Percentiles rank a stretch among this genome's conserved stretches.
These are phyloP conservation scores for Sinocyclocheilus rhinocerous DNA, from an alignment of 2,113 vertebrate species.

Conservation along the genomic window DNA sequence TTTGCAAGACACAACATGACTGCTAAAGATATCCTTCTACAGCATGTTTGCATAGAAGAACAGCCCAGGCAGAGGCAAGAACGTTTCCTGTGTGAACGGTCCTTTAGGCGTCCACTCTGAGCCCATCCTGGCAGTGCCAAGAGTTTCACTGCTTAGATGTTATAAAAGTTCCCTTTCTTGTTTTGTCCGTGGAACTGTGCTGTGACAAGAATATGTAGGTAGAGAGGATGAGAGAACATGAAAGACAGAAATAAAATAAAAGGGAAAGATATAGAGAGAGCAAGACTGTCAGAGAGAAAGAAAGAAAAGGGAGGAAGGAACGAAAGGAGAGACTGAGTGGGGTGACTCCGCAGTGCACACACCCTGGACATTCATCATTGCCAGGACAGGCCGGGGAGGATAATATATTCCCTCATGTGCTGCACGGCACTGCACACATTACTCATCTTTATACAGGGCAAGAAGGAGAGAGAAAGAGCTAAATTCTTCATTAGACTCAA, in stretches of 20 bases:
- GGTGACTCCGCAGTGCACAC: slow-evolving; percentile 48
- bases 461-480: slow-evolving; percentile 19
- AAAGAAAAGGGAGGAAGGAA: slow-evolving; percentile 31
- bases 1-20: too few relatives aligned
- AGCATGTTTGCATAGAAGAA: neutral
- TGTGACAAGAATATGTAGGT: neutral
- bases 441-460: slow-evolving; percentile 50
- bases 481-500: slow-evolving; percentile 49
- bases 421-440: slow-evolving; percentile 52
- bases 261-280: slow-evolving; percentile 15
- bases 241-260: slow-evolving; percentile 19
- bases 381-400: slow-evolving; percentile 48
- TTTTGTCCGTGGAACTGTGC: slow-evolving; percentile 21
- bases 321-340: slow-evolving; percentile 36
- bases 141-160: neutral
- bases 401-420: slow-evolving; percentile 57
- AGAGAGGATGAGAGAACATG: neutral
- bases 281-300: slow-evolving; percentile 11
- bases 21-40: neutral
- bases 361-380: slow-evolving; percentile 56
- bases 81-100: neutral
- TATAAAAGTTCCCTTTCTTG: slow-evolving; percentile 37
- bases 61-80: neutral
- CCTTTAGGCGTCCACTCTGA: slow-evolving; percentile 17
- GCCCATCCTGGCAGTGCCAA: slow-evolving; percentile 10